phyloP scores from a whole-genome alignment of 2,797 vertebrate species.

The Acipenser oxyrinchus region DNA sequence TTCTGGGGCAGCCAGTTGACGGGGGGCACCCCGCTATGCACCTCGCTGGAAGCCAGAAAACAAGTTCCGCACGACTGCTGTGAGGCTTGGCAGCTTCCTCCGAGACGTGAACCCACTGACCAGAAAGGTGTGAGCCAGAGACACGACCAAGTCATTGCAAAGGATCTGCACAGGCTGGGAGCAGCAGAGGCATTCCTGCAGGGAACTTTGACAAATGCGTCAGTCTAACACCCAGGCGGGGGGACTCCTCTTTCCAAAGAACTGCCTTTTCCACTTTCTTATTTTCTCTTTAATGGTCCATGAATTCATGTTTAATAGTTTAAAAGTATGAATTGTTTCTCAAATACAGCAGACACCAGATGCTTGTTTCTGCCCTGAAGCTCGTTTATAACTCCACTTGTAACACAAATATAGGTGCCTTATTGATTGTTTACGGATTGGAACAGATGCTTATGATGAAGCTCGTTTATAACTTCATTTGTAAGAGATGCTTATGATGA shows the following conservation, averaged over 20 bases:
- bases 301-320: constrained; percentile 28
- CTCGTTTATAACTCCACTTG: no score
- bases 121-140: constrained; percentile 73
- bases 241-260: constrained; percentile 48
- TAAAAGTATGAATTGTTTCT: constrained; percentile 1
- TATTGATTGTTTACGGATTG: no score
- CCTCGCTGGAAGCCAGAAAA: constrained; percentile 44
- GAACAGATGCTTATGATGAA: no score
- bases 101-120: constrained; percentile 69
- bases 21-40: constrained; percentile 53
- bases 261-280: constrained; percentile 27
- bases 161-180: constrained; percentile 42
- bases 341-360: no score
- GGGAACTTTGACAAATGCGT: constrained; percentile 57
- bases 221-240: constrained; percentile 53
- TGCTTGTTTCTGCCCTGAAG: no score
- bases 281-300: constrained; percentile 4
- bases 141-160: constrained; percentile 59
- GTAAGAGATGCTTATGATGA: no score
- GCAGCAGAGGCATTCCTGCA: constrained; percentile 35
- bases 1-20: constrained; percentile 61
- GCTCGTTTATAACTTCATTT: no score
- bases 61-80: constrained; percentile 65
- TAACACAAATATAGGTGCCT: no score
- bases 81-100: constrained; percentile 54